Evolutionary conservation across 2,797 vertebrate species (phyloP).

Genomic region (Tokudaia tokunoshimensis): DNA sequence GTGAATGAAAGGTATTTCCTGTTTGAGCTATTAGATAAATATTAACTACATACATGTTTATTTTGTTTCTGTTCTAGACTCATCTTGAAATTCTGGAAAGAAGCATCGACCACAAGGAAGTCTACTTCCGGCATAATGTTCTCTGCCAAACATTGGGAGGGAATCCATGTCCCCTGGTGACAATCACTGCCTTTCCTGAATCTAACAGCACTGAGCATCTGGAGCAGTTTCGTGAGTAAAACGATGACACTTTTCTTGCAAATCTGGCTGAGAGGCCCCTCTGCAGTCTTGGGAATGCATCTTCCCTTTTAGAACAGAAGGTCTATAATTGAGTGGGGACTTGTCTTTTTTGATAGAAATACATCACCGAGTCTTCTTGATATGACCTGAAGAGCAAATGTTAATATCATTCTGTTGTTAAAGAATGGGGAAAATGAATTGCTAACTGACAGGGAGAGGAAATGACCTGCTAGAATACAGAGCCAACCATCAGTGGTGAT

Average conservation of each 20-base stretch:
- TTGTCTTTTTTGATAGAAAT: neutral
- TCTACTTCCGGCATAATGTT: constrained; percentile 92
- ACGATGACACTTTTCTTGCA: fast-evolving
- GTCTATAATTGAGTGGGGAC: neutral
- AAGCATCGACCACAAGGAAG: constrained; percentile 87
- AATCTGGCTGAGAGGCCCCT: neutral
- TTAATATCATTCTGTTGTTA: neutral
- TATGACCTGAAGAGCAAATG: neutral
- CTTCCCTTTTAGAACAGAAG: neutral
- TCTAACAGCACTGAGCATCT: constrained; percentile 88
- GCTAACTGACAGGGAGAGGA: neutral
- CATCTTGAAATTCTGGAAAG: constrained; percentile 92
- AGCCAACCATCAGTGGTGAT: neutral
- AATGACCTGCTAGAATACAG: neutral
- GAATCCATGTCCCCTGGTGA: constrained; percentile 94
- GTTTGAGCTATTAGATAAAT: neutral
- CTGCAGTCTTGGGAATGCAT: neutral
- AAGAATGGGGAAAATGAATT: neutral
- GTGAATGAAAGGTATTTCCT: neutral
- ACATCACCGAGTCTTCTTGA: neutral
- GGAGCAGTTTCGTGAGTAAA: constrained; percentile 94
- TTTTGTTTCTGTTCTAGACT: constrained; percentile 87
- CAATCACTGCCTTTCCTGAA: constrained; percentile 93
- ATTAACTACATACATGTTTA: neutral
- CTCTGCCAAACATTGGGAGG: constrained; percentile 93